Evolutionary conservation across 2,888 invertebrate genomes (phyloP).

Genomic region (Anodontia alba): DNA sequence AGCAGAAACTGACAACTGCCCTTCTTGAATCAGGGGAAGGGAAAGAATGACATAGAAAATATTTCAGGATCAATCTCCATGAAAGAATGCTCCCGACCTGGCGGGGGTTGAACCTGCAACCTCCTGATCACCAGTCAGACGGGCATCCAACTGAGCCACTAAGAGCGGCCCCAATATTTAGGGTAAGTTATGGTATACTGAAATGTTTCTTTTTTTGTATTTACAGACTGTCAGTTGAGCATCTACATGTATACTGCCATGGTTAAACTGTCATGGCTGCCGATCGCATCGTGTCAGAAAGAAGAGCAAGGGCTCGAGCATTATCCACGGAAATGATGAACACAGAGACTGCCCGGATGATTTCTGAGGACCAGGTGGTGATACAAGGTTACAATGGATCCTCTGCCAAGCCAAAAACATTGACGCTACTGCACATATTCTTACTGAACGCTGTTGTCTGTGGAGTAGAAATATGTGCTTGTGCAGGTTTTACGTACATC

Average conservation of each 20-base stretch:
- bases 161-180: too few relatives aligned
- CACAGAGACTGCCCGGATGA: slow-evolving; percentile 1
- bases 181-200: too few relatives aligned
- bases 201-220: background rate
- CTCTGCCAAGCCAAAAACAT: slow-evolving; percentile 3
- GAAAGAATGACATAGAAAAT: too few relatives aligned
- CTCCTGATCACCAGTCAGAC: too few relatives aligned
- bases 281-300: background rate
- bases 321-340: slow-evolving; percentile 28
- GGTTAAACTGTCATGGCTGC: background rate
- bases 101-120: too few relatives aligned
- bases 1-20: too few relatives aligned
- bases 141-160: too few relatives aligned
- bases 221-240: background rate
- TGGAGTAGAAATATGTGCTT: slow-evolving; percentile 86
- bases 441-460: slow-evolving; percentile 85
- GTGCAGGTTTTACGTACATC: slow-evolving; percentile 86
- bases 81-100: too few relatives aligned
- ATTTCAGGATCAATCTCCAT: too few relatives aligned
- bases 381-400: background rate
- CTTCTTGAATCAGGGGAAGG: too few relatives aligned
- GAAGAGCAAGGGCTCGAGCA: slow-evolving; percentile 16
- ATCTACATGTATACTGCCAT: background rate
- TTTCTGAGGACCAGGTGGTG: background rate
- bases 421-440: slow-evolving; percentile 75